These are phyloP conservation scores for Sceliomorpha sp. DNA, from an alignment of 2,888 invertebrate genomes.

Conservation along the genomic window DNA sequence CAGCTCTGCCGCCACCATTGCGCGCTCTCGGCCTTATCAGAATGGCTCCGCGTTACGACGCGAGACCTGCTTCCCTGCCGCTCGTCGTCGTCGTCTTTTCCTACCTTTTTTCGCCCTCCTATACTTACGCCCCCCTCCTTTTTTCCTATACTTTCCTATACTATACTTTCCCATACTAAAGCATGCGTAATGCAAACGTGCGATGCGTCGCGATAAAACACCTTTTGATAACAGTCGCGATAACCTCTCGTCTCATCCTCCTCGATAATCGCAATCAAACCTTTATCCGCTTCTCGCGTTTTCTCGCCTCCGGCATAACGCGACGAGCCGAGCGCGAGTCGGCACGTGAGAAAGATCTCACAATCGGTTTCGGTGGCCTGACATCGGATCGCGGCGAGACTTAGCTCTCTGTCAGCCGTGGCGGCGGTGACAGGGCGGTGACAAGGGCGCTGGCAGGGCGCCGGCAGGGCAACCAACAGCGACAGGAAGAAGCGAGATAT, in stretches of 20 bases:
- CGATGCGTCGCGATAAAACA: slow-evolving; percentile 9
- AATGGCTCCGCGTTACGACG: slow-evolving; percentile 67
- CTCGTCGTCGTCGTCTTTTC: slow-evolving; percentile 10
- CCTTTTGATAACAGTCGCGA: slow-evolving; percentile 7
- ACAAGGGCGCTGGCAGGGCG: too few relatives aligned
- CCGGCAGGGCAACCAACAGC: too few relatives aligned
- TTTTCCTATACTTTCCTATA: neutral
- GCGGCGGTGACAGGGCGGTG: too few relatives aligned
- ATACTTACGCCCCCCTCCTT: slow-evolving; percentile 4
- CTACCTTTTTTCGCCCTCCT: slow-evolving; percentile 15
- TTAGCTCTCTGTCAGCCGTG: slow-evolving; percentile 43
- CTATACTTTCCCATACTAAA: too few relatives aligned
- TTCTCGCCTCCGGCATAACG: slow-evolving; percentile 1
- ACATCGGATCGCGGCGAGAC: slow-evolving; percentile 42
- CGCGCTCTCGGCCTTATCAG: slow-evolving; percentile 67
- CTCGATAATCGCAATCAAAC: too few relatives aligned
- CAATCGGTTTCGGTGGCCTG: slow-evolving; percentile 37
- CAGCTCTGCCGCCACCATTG: slow-evolving; percentile 52
- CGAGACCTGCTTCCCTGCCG: slow-evolving; percentile 46
- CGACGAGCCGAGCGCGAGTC: neutral
- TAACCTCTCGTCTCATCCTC: too few relatives aligned
- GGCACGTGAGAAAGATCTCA: slow-evolving; percentile 47
- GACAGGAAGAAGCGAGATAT: slow-evolving; percentile 12
- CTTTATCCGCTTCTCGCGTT: too few relatives aligned
- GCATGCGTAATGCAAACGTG: neutral